Base-by-base conservation (phyloP, 2,888 invertebrate species). In the Pedicia rivosa region DNA sequence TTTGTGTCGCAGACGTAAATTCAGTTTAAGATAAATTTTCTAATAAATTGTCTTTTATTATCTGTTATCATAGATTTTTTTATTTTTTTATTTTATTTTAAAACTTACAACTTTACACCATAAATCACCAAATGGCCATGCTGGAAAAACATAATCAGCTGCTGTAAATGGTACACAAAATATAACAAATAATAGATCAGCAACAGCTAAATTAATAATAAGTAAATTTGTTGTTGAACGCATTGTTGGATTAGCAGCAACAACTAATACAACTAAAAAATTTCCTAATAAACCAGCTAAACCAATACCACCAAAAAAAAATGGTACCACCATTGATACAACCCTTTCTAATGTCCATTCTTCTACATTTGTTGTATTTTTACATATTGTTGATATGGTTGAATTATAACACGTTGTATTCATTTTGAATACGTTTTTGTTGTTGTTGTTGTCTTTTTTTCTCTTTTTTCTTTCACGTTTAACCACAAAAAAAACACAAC, bases 151-250 rank as follows among this genome's bases (percentile, higher is more conserved):
- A 56, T 90, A 92, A 51, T 86, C 86, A 12, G 84, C 78, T 2
- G 88, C 91, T 2, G 92, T 92, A 59, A 90, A 90, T 1, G 92
- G 92, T 13, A 92, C 88, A 62, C 92, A 92, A 61, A 91, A 86
- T 36, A 88, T 73, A 28, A 92, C 86, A 59, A 94, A 92, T 19
- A 87, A 71, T 19, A 94, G 65, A 57, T 92, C 92, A 25, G 92
- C 90, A 17, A 88, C 68, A 3, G 91, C 90, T 42, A 91, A 63
- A 56, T 87, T 90, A 42, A 91, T 81, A 48, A 92, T 91, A 19
- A 92, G 70, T 29, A 90, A 71, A 58, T 92, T 92, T 33, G 92
- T 92, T 5, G 90, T 90, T 24, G 86, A 88, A 48, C 90, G 69
- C 91, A 92, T 92, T 52, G 83, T 80, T 48, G 84, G 79, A 62